Conservation (phyloP, 2,113 vertebrate species). For the Albula goreensis region DNA sequence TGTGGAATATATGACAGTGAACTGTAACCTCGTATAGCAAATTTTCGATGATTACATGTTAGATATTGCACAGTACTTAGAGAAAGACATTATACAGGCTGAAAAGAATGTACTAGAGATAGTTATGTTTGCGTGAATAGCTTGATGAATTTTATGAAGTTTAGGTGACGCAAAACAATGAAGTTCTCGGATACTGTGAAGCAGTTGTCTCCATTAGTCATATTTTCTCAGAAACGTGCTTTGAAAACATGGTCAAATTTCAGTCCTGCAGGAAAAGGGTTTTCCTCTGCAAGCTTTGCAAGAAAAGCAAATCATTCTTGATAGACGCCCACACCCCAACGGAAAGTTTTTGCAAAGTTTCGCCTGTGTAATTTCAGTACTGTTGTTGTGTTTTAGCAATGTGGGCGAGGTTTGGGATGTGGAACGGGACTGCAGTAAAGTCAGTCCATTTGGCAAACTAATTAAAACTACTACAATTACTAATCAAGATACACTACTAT, state of each 20-base stretch:
- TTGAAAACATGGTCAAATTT: neutral
- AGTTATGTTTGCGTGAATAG: neutral
- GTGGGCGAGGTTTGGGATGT: too few species aligned
- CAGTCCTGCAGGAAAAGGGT: neutral
- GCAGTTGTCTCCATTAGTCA: neutral
- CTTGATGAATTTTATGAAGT: neutral
- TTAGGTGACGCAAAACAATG: too few species aligned
- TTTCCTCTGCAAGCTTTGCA: conserved; percentile 16
- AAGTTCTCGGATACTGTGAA: neutral
- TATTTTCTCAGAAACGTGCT: neutral
- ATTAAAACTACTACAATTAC: too few species aligned
- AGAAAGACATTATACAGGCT: neutral
- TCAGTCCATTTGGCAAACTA: neutral
- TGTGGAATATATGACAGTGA: neutral
- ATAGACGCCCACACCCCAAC: conserved; percentile 1
- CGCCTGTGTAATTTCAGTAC: neutral
- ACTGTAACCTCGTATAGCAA: neutral
- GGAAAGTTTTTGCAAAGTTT: neutral
- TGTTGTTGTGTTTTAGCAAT: neutral
- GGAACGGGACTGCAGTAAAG: neutral
- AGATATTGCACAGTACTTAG: neutral
- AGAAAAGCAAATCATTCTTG: conserved; percentile 3
- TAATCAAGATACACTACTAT: too few species aligned
- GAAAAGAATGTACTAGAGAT: neutral
- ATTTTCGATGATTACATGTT: neutral